Evolutionary conservation across 2,888 invertebrate genomes (phyloP), one percentile per base, ranked within the genome.

Genomic region (Torymus tubicola): DNA sequence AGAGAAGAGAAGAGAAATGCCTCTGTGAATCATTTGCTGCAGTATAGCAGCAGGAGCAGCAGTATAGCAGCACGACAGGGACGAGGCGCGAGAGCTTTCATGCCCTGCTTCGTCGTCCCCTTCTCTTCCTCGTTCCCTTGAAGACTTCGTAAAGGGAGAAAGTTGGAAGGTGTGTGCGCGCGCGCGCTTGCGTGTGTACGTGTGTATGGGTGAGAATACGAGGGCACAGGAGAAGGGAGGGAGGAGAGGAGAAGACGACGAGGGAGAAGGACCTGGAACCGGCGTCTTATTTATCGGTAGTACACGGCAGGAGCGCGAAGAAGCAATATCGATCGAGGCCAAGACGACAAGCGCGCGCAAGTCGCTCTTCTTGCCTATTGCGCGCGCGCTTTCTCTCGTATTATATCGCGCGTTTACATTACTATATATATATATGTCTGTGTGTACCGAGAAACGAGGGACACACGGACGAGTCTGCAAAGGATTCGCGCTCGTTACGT

Each of bases 231-330:
- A 21, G 21, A 21, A 21, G 21, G 2, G 21, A 21, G 21, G 21
- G 1, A 21, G 21, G 21, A 21, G 21, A 2, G 21, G 1, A n/a
- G n/a, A n/a, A 13, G 42, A 12, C 18, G 67, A 52, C 5, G 24
- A 18, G 52, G 18, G 50, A 24, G 16, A 2, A 50, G 16, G 50
- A 52, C 63, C n/a, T 10, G 12, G 21, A 58, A 53, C 18, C n/a
- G 21, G 61, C 63, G 72, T 63, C 73, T 73, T 73, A 73, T 73
- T 73, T 73, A 73, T 73, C 64, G 73, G 64, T 73, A 42, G 42
- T n/a, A 64, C 53, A 57, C 24, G 50, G 14, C 16, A 8, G n/a
- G 73, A 64, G 73, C 60, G 55, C 61, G 55, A 55, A 73, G 73
- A 73, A 55, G 73, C 73, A 64, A 73, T 73, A 73, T 73, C 73